phyloP scores from a whole-genome alignment of 1,140 invertebrate genomes.

The Pantala flavescens region DNA sequence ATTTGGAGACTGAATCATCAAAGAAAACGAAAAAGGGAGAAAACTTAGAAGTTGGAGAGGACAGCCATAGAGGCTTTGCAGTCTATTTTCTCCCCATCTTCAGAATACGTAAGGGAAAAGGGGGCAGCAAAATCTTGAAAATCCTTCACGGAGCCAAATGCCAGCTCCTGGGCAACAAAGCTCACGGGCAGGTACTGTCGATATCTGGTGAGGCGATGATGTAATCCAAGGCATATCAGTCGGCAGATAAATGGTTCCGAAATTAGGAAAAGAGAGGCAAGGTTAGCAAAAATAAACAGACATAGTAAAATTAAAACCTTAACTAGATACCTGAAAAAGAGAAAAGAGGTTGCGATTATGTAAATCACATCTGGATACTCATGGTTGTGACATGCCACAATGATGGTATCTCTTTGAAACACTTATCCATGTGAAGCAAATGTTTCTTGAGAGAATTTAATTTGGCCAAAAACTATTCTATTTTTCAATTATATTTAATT shows the following conservation, averaged over 20 bases:
- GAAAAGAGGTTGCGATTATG: too few relatives aligned
- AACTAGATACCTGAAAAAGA: too few relatives aligned
- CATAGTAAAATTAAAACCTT: background rate
- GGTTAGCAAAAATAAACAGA: slow-evolving; percentile 26
- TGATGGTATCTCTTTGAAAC: too few relatives aligned
- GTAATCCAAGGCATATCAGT: background rate
- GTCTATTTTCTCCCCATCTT: slow-evolving; percentile 62
- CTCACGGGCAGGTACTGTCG: slow-evolving; percentile 78
- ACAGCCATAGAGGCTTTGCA: slow-evolving; percentile 68
- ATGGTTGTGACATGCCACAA: too few relatives aligned
- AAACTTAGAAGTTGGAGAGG: slow-evolving; percentile 31
- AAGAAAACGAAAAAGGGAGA: background rate
- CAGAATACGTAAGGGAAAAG: slow-evolving; percentile 64
- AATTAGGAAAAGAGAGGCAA: slow-evolving; percentile 47
- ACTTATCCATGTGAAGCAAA: too few relatives aligned
- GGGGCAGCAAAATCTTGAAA: slow-evolving; percentile 76
- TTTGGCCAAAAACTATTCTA: too few relatives aligned
- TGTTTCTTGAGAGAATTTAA: too few relatives aligned
- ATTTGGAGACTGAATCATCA: too few relatives aligned
- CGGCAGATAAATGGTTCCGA: slow-evolving; percentile 32
- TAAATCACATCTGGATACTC: too few relatives aligned
- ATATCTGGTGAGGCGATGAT: slow-evolving; percentile 51
- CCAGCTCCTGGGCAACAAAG: slow-evolving; percentile 74
- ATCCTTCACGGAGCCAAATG: slow-evolving; percentile 69
- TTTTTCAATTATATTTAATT: too few relatives aligned